A percentile compares a stretch with the other conserved stretches of the same genome.
Conservation (phyloP, 2,797 vertebrate genomes). For the Heteromormyrus szaboi region DNA sequence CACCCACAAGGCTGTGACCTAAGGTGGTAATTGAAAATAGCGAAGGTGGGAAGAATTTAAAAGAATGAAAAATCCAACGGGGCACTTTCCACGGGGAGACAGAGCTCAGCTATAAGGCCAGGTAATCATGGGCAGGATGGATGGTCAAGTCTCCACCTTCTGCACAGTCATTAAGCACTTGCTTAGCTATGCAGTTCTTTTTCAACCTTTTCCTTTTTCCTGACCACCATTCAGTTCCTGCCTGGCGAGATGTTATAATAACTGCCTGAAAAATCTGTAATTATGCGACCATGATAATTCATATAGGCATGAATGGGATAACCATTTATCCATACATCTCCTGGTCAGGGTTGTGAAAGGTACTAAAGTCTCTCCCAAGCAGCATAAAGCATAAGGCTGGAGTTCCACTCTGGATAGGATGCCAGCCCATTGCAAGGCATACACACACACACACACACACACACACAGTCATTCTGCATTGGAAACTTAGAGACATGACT, state of each 20-base stretch:
- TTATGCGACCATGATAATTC: neutral
- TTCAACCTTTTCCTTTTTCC: neutral
- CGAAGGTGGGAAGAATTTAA: neutral
- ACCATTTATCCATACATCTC: neutral
- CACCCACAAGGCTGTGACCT: neutral
- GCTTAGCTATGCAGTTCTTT: neutral
- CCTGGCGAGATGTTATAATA: neutral
- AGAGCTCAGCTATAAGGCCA: neutral
- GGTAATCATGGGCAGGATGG: neutral
- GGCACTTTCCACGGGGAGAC: neutral
- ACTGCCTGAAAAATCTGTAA: neutral
- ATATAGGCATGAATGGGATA: neutral
- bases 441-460: neutral
- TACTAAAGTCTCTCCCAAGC: neutral
- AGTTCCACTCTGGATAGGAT: neutral
- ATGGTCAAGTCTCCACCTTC: neutral
- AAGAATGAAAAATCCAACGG: neutral
- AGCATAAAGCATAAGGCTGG: neutral
- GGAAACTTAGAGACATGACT: neutral
- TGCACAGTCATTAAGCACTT: neutral
- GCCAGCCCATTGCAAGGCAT: neutral
- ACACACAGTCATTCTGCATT: neutral
- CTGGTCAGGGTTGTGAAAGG: neutral
- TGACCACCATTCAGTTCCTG: neutral
- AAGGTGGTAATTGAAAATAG: neutral